A percentile compares a stretch with the other conserved stretches of the same genome.
Evolutionary conservation across 2,113 vertebrate species (phyloP).

Genomic region (Apteryx mantelli): DNA sequence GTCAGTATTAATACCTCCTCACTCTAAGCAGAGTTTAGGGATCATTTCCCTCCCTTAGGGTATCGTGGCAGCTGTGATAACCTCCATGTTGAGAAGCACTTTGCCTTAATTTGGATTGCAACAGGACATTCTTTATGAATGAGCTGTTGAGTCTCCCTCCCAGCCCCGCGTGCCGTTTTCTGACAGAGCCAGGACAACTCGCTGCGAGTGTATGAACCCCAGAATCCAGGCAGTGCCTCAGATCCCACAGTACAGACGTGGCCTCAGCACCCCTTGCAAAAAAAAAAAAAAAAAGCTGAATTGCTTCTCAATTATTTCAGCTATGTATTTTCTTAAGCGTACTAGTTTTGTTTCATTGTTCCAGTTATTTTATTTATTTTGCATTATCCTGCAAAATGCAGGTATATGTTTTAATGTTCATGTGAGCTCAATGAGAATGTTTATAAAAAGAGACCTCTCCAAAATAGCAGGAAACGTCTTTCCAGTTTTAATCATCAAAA

Average conservation of each 20-base stretch:
- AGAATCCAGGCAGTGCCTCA: background rate
- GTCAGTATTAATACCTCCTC: background rate
- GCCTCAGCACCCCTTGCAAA: accelerated
- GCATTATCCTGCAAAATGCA: background rate
- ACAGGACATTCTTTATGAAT: background rate
- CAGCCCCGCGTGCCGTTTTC: background rate
- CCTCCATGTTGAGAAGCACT: background rate
- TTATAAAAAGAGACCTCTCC: background rate
- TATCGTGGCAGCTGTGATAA: background rate
- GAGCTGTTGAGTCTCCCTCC: background rate
- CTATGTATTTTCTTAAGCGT: background rate
- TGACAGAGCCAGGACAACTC: background rate
- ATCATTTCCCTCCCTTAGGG: background rate
- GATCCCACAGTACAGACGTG: background rate
- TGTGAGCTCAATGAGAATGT: background rate
- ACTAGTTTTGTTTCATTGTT: background rate
- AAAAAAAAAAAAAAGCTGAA: background rate
- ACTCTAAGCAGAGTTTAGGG: background rate
- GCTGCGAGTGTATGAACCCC: accelerated
- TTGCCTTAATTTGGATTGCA: background rate
- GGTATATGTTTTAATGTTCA: background rate
- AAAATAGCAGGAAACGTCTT: background rate
- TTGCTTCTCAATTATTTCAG: background rate
- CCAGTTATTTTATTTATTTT: background rate
- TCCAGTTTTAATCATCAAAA: background rate